Percentiles rank a stretch among this genome's conserved stretches.
phyloP scores from a whole-genome alignment of 2,888 invertebrate genomes.

The Drosophila conformis region DNA sequence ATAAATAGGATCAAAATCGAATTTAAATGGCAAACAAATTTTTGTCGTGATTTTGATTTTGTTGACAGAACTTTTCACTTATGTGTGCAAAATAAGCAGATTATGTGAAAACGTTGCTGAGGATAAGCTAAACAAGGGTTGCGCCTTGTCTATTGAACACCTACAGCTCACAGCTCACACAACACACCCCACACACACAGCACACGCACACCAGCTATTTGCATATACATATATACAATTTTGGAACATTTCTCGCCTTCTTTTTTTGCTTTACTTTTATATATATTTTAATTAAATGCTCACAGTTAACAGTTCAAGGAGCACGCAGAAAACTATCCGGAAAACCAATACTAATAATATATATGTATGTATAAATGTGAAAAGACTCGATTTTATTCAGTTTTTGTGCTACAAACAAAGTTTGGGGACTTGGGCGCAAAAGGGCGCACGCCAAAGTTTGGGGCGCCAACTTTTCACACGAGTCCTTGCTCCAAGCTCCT shows the following conservation, averaged over 20 bases:
- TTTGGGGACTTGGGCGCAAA: slow-evolving; percentile 38
- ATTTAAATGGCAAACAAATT: slow-evolving; percentile 84
- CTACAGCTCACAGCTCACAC: slow-evolving; percentile 36
- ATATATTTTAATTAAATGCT: slow-evolving; percentile 70
- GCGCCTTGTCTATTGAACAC: slow-evolving; percentile 59
- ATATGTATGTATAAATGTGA: slow-evolving; percentile 36
- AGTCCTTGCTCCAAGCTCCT: slow-evolving; percentile 38
- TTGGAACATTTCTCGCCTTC: not conserved
- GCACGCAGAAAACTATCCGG: slow-evolving; percentile 44
- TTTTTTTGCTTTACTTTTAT: slow-evolving; percentile 17
- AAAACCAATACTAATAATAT: slow-evolving; percentile 32
- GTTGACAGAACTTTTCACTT: slow-evolving; percentile 83
- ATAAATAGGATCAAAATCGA: slow-evolving; percentile 84
- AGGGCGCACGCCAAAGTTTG: slow-evolving; percentile 51
- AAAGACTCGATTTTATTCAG: slow-evolving; percentile 71
- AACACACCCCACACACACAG: slow-evolving; percentile 10
- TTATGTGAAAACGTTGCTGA: slow-evolving; percentile 51
- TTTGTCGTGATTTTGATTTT: slow-evolving; percentile 71
- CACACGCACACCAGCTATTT: slow-evolving; percentile 20
- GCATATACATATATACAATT: slow-evolving; percentile 14
- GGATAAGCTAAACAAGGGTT: slow-evolving; percentile 62
- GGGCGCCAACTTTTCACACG: slow-evolving; percentile 69
- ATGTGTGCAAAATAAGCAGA: slow-evolving; percentile 78
- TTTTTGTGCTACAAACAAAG: slow-evolving; percentile 54
- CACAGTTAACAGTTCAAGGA: slow-evolving; percentile 54